Percentiles rank a stretch among this genome's conserved stretches.
phyloP scores from a whole-genome alignment of 2,797 vertebrate species.

The Notamacropus eugenii region DNA sequence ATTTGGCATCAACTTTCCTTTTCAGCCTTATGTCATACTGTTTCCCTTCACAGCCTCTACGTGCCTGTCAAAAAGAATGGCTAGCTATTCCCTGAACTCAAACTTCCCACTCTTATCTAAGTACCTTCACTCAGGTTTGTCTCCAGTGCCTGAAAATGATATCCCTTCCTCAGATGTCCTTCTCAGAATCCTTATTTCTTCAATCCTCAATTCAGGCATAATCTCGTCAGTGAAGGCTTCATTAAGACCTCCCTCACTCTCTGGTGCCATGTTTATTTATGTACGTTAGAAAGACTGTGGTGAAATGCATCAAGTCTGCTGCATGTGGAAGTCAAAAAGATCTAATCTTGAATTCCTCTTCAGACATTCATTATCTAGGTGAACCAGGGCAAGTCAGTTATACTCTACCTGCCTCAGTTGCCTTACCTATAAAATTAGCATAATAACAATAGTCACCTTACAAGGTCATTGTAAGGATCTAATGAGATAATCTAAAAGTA shows the following conservation, averaged over 20 bases:
- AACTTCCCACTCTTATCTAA: not conserved
- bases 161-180: not conserved
- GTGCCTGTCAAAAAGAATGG: not conserved
- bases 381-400: not conserved
- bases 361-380: not conserved
- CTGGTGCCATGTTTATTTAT: not conserved
- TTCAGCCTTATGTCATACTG: not conserved
- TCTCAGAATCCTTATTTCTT: not conserved
- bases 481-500: not conserved
- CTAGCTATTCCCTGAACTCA: not conserved
- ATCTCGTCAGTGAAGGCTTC: not conserved
- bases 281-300: not conserved
- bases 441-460: not conserved
- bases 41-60: not conserved
- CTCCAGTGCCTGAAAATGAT: not conserved
- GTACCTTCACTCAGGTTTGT: not conserved
- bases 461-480: not conserved
- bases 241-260: not conserved
- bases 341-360: not conserved
- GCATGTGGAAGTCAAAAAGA: not conserved
- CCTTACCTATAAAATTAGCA: not conserved
- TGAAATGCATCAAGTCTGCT: not conserved
- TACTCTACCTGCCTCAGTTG: not conserved
- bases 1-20: not conserved
- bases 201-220: not conserved